Percentiles rank a stretch among this genome's conserved stretches.
Evolutionary conservation across 2,797 vertebrate species (phyloP).

Genomic region (Florisuga fusca): DNA sequence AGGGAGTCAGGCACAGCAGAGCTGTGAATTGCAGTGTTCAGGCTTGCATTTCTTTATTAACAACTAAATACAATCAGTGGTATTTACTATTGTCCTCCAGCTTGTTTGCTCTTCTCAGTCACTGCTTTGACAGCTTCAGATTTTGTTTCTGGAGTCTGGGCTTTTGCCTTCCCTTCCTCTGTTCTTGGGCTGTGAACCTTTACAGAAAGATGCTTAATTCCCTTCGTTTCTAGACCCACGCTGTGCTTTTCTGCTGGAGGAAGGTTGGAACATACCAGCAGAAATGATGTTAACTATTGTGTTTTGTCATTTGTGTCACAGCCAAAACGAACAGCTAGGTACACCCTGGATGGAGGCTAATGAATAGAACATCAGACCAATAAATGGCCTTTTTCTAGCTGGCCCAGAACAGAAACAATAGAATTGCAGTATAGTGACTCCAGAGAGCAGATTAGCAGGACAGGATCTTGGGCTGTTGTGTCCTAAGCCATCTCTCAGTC

Average conservation of each 20-base stretch:
- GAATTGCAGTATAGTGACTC: not conserved
- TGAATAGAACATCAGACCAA: not conserved
- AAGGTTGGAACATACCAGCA: not conserved
- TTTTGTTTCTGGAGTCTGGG: not conserved
- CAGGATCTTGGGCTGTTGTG: not conserved
- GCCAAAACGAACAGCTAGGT: not conserved
- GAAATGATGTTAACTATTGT: not conserved
- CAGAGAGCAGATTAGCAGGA: not conserved
- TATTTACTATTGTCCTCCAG: slow-evolving; percentile 51
- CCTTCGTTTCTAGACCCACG: not conserved
- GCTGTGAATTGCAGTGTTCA: slow-evolving; percentile 21
- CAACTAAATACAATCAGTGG: not conserved
- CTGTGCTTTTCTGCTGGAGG: not conserved
- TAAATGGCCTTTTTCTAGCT: not conserved
- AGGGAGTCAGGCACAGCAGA: not conserved
- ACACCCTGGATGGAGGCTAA: not conserved
- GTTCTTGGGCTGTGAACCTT: not conserved
- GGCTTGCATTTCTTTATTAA: slow-evolving; percentile 7
- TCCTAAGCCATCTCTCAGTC: fast-evolving
- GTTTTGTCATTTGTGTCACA: not conserved
- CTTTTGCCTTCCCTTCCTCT: slow-evolving; percentile 8
- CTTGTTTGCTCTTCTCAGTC: slow-evolving; percentile 25
- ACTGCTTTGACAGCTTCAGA: not conserved
- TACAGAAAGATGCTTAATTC: not conserved
- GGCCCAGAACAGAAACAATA: not conserved